phyloP scores from a whole-genome alignment of 2,113 vertebrate genomes.

The Macrotus californicus region DNA sequence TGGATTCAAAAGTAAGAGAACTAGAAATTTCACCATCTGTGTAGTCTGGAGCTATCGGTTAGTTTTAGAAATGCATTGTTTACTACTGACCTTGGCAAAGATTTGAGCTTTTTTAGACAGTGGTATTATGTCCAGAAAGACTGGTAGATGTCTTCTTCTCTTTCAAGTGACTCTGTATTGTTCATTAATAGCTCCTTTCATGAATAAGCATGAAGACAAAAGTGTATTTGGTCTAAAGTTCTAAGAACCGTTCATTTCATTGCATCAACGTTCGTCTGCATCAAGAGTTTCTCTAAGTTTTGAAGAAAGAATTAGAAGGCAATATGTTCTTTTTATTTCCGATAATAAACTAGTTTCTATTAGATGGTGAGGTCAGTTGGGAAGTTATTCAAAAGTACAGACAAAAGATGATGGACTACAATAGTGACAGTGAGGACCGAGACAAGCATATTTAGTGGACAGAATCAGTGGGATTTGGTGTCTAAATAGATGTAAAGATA shows the following conservation, averaged over 20 bases:
- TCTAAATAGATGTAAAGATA: neutral
- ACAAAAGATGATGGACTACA: neutral
- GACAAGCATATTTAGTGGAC: neutral
- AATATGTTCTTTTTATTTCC: neutral
- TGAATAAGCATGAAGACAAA: neutral
- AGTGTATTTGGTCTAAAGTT: neutral
- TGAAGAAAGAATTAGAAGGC: neutral
- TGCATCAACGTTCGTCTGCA: neutral
- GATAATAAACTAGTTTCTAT: neutral
- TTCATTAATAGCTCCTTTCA: neutral
- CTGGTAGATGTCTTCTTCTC: neutral
- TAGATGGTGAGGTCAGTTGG: neutral
- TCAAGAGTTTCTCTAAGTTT: neutral
- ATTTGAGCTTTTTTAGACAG: neutral
- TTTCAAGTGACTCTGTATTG: neutral
- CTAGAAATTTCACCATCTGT: neutral
- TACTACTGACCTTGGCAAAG: neutral
- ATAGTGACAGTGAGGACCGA: neutral
- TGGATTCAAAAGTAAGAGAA: neutral
- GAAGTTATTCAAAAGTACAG: neutral
- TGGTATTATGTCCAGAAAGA: neutral
- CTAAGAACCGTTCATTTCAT: neutral
- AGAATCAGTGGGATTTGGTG: neutral
- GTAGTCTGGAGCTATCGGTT: neutral
- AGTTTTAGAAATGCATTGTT: neutral